Base-by-base conservation (phyloP, 2,888 invertebrate genomes). In the Pyrocoelia pectoralis region DNA sequence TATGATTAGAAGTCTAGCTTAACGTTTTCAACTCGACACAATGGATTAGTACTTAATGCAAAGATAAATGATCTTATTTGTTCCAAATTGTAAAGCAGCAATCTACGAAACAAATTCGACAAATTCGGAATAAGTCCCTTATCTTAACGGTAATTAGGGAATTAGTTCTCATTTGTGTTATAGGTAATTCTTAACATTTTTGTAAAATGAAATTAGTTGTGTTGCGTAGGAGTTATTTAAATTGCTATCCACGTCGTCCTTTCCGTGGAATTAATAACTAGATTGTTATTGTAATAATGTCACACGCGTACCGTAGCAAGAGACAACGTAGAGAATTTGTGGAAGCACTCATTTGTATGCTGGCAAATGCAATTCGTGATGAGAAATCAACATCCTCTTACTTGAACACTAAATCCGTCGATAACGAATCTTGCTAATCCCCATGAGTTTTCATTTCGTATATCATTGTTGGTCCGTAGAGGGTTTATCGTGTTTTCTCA, bases 321-420 rank as follows among this genome's bases (percentile, higher is more conserved):
- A 49, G 51, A 49, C 50, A 28, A 10, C 49, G 50, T 5, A 50
- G 49, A 28, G 57, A 57, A 50, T 41, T 57, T 38, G 51, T 50
- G 28, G 24, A 51, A 50, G 50, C 14, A 51, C 57, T 57, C 57
- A 57, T 57, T 57, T 50, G 57, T 51, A 57, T 57, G 57, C 57
- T 18, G 29, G 40, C n/a, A 50, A 57, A 50, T 57, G 50, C 57
- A 57, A 50, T 51, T 51, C 57, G 50, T 50, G 57, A 57, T 57
- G 50, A 57, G 57, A 57, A 57, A 57, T 57, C 57, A 57, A 57
- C 57, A 57, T 49, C 29, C 50, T 57, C 57, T 57, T 57, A 51
- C 51, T 49, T 19, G 49, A 50, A 48, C 40, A 41, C 50, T 57
- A 57, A 57, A 57, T 51, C 51, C 50, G 50, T 33, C 38, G 57